These are phyloP conservation scores for Apis florea DNA, from an alignment of 1,140 invertebrate genomes.

Conservation along the genomic window DNA sequence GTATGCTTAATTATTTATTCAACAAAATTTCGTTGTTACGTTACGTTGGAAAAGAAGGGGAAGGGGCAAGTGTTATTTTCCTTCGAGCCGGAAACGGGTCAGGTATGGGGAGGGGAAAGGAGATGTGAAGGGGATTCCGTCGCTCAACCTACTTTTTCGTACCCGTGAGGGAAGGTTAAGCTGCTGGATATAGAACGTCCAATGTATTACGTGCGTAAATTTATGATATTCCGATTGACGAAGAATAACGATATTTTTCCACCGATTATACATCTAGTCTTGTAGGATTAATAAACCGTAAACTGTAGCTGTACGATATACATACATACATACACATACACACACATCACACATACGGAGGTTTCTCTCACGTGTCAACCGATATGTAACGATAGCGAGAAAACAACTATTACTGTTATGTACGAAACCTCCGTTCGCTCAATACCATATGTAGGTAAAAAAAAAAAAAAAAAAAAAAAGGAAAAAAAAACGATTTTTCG, in stretches of 20 bases:
- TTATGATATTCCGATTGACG: constrained; percentile 66
- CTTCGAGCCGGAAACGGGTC: background rate
- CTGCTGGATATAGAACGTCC: constrained; percentile 65
- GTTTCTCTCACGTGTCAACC: constrained; percentile 33
- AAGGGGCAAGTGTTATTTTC: background rate
- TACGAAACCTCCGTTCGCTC: constrained; percentile 34
- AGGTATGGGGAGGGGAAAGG: background rate
- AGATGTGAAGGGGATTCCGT: constrained; percentile 21
- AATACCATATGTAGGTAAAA: constrained; percentile 21
- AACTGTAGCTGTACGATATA: constrained; percentile 29
- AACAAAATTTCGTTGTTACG: no score
- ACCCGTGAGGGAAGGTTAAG: constrained; percentile 29
- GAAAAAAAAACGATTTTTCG: constrained; percentile 5
- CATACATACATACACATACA: background rate
- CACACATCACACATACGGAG: constrained; percentile 12
- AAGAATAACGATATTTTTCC: constrained; percentile 72
- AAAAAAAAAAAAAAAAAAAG: background rate
- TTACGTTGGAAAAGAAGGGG: no score
- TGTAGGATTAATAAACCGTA: constrained; percentile 42
- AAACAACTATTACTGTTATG: constrained; percentile 1
- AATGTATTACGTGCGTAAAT: constrained; percentile 61
- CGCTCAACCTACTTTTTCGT: constrained; percentile 35
- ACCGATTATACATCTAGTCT: constrained; percentile 63
- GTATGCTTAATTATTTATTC: no score
- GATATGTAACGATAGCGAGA: constrained; percentile 47